Evolutionary conservation across 2,113 vertebrate species (phyloP), one percentile per base, ranked within the genome.

Genomic region (Pseudopipra pipra): DNA sequence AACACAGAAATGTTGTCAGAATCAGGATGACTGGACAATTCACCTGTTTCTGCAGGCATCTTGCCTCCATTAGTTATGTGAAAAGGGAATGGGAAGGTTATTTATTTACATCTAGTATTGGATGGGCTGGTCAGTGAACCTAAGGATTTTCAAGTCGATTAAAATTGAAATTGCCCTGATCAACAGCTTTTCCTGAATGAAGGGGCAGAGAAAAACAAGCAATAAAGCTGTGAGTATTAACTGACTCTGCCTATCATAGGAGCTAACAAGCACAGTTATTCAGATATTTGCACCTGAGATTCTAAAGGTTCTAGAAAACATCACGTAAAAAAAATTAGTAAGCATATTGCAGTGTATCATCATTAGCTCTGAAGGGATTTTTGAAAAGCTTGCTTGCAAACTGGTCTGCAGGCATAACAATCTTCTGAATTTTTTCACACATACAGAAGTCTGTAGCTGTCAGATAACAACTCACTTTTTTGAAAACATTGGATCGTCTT

Each of bases 251-350:
- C 90, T 94, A 81, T 71, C 28, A 24, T 1, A 75, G 37, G 55
- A 94, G 51, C 85, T 88, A 84, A 51, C 58, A 89, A 96, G 90
- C 93, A 97, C 90, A 96, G 95, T 96, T 93, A 88, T 90, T 83
- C 79, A 94, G 87, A 95, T 84, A 95, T 59, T 92, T 87, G 92
- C 88, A 97, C 96, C 94, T 96, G 96, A 97, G 95, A 96, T 93
- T 94, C 96, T 94, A 96, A 90, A 70, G 46, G 68, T 75, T 89
- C 95, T 95, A 96, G 80, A 96, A 97, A 92, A 96, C 86, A 90
- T 67, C 47, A 81, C 61, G 46, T 86, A 19, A 83, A 88, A 90
- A 78, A 74, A 84, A 35, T 21, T 19, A 81, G 37, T 82, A 82
- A 85, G 82, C 63, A 8, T 93, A 85, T 80, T 85, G 89, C 62